Conservation (phyloP, 1,140 invertebrate genomes). For the Galleria mellonella region DNA sequence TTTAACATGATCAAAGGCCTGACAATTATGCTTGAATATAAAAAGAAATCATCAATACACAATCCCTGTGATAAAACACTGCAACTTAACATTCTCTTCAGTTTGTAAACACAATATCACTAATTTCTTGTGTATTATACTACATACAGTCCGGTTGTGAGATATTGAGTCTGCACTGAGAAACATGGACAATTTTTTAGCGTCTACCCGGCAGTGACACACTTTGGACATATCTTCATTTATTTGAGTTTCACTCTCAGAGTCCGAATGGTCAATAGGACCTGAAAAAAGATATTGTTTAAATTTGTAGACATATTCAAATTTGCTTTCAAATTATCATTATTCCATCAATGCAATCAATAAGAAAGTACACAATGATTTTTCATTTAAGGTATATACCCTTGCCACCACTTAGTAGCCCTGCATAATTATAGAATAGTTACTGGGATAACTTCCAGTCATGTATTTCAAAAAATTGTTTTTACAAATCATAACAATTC, state of each 20-base stretch:
- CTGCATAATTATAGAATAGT: too few relatives aligned
- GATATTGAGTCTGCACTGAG: constrained; percentile 63
- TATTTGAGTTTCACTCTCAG: constrained; percentile 50
- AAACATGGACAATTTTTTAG: constrained; percentile 67
- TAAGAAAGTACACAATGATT: too few relatives aligned
- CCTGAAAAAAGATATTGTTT: constrained; percentile 28
- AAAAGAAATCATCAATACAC: constrained; percentile 28
- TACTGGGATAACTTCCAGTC: too few relatives aligned
- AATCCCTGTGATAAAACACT: constrained; percentile 69
- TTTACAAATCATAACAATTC: too few relatives aligned
- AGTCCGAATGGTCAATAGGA: constrained; percentile 61
- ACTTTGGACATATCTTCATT: constrained; percentile 48
- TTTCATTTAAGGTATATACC: too few relatives aligned
- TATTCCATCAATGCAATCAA: too few relatives aligned
- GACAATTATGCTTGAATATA: too few relatives aligned
- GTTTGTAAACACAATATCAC: constrained; percentile 58
- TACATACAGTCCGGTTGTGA: constrained; percentile 52
- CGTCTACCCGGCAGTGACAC: constrained; percentile 57
- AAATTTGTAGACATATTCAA: too few relatives aligned
- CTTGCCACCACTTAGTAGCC: too few relatives aligned
- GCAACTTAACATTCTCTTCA: constrained; percentile 58
- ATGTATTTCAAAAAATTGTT: too few relatives aligned
- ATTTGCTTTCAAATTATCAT: too few relatives aligned
- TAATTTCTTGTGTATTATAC: constrained; percentile 61
- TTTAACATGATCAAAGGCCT: too few relatives aligned